Base-by-base conservation (phyloP, 1,140 invertebrate species). In the Teleopsis dalmanni region DNA sequence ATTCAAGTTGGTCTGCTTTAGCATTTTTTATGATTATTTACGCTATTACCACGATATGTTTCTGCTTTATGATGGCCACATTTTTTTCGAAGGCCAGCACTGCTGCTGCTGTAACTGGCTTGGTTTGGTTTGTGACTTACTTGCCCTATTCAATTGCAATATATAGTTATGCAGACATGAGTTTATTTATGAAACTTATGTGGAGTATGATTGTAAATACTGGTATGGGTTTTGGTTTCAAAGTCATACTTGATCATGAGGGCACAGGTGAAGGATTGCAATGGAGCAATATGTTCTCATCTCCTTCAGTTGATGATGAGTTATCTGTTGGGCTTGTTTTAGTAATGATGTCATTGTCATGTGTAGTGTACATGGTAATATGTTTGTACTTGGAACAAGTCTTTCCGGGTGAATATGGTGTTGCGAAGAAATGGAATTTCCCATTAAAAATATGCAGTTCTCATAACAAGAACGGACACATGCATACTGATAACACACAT, bases 361-460 rank as follows among this genome's bases (percentile, higher is more conserved):
- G 76, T 2, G 47, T 83, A 4, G 48, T 88, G 2, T 87, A 84
- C 58, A 72, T 85, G 51, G 35, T 81, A 7, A 71, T 87, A 2
- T 81, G 85, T 2, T 73, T 86, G 53, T 89, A 89, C 57, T 72
- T 88, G 7, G 85, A 87, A 60, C 80, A 81, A 58, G 76, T 89
- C n/a, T 76, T 79, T 44, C 85, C 86, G 8, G 84, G 84, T 0
- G 69, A 79, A 31, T 84, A 77, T 56, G 86, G 86, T 0, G 78
- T 88, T 0, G 76, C 81, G 1, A 71, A 79, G 48, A 80, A 80
- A 2, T 88, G 84, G 83, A 84, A 88, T 57, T 90, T 84, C 49
- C 82, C 81, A 2, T 80, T 87, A 37, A 82, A 77, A 25, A 76
- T 75, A 47, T 75, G 57, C 10, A 81, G 73, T 58, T 78, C 76